Base-by-base conservation (phyloP, 2,888 invertebrate genomes). In the Prenolepis imparis region DNA sequence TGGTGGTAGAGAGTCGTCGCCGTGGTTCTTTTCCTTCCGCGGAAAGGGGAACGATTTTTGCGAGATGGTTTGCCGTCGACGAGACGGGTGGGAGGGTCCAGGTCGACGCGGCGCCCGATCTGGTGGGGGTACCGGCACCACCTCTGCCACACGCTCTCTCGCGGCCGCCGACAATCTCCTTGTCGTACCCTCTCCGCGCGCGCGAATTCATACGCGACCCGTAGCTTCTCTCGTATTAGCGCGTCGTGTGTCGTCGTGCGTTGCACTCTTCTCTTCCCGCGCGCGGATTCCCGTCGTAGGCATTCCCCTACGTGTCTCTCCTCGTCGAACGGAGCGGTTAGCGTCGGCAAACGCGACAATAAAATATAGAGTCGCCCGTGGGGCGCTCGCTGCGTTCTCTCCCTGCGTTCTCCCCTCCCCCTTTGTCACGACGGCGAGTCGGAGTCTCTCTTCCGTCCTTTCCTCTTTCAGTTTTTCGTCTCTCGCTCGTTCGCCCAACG, bases 21-120 rank as follows among this genome's bases (percentile, higher is more conserved):
- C 91, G 93, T 92, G 91, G 92, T 94, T 93, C 92, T 93, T 94
- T 93, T 93, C 92, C 91, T 92, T 91, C 90, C 86, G 86, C 88
- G 91, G 92, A 92, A 92, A 92, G 91, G 93, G 92, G 92, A 93
- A 92, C 92, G 93, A 94, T 94, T 94, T 94, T 94, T 94, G 93
- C 93, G 92, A 93, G 94, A 92, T 92, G 93, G 92, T 92, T 92
- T 92, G 91, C 91, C 90, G 91, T 88, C 91, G 89, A 86, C 89
- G 86, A 87, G 85, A 83, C 90, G 89, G 92, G 92, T 94, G 93
- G 94, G 94, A 93, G 94, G 94, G 91, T 92, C 94, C 93, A 91
- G 90, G 90, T 90, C 90, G 91, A 91, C 92, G 91, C 91, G 92
- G 90, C 91, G 91, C 87, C 88, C 81, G 84, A 75, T 78, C 78